Percentiles rank a stretch among this genome's conserved stretches.
phyloP scores from a whole-genome alignment of 2,113 vertebrate genomes.

The Sylvietta virens region DNA sequence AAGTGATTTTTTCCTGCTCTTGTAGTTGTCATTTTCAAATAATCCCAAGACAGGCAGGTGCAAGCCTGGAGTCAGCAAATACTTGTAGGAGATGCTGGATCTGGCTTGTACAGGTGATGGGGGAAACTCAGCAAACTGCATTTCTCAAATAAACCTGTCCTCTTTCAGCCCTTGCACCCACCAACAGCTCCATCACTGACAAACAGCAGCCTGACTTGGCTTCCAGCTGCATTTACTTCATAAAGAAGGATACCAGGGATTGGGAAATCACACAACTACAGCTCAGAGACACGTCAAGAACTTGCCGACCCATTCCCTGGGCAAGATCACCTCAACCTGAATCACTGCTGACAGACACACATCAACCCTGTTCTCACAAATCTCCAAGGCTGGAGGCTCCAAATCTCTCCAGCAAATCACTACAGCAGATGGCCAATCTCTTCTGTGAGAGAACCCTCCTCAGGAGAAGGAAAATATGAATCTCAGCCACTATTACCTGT shows the following conservation, averaged over 20 bases:
- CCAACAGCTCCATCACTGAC: background rate
- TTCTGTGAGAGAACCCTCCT: background rate
- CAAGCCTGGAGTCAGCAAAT: background rate
- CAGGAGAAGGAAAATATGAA: background rate
- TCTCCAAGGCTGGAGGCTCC: background rate
- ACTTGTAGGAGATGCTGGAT: background rate
- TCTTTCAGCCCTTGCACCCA: background rate
- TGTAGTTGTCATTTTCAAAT: background rate
- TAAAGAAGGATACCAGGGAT: background rate
- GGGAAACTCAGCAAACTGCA: background rate
- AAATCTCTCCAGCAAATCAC: background rate
- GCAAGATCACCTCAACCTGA: background rate
- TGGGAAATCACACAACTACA: background rate
- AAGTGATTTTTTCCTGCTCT: background rate
- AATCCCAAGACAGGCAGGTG: background rate
- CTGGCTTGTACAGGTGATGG: background rate
- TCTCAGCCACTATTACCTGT: background rate
- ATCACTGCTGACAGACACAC: background rate
- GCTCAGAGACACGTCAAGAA: background rate
- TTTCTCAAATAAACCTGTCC: background rate
- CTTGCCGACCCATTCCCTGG: rapidly evolving
- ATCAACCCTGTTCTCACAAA: background rate
- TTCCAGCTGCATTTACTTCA: background rate
- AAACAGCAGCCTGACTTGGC: background rate
- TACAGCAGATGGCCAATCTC: background rate